Conservation (phyloP, 2,113 vertebrate genomes). For the Pelmatolapia mariae region DNA sequence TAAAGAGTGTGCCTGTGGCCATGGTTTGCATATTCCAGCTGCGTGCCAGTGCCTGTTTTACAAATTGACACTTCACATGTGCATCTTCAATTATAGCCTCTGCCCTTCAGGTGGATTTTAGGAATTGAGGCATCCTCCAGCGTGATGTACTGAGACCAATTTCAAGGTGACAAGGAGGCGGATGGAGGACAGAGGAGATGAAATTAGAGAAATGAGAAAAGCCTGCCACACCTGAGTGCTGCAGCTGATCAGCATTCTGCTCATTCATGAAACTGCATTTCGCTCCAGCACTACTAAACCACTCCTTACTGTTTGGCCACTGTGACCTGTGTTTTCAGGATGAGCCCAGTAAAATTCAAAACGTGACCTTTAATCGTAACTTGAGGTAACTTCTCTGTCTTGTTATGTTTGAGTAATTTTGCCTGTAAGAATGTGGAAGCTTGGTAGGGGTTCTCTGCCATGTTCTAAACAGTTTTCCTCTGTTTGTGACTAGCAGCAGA, state of each 20-base stretch:
- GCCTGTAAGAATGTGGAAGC: fast-evolving
- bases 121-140: background rate
- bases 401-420: background rate
- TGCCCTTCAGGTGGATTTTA: background rate
- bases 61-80: background rate
- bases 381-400: background rate
- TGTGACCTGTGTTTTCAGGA: background rate
- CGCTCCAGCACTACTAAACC: background rate
- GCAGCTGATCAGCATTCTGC: background rate
- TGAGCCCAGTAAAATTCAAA: background rate
- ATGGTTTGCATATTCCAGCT: background rate
- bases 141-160: fast-evolving
- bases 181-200: background rate
- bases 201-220: background rate
- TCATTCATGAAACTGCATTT: background rate
- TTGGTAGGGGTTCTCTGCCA: background rate
- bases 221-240: background rate
- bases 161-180: fast-evolving
- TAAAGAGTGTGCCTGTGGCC: background rate
- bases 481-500: background rate
- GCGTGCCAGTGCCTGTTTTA: fast-evolving
- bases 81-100: background rate
- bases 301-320: background rate
- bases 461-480: background rate
- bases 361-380: fast-evolving